phyloP scores from a whole-genome alignment of 2,797 vertebrate species.

The Parotocinclus haroldoi region DNA sequence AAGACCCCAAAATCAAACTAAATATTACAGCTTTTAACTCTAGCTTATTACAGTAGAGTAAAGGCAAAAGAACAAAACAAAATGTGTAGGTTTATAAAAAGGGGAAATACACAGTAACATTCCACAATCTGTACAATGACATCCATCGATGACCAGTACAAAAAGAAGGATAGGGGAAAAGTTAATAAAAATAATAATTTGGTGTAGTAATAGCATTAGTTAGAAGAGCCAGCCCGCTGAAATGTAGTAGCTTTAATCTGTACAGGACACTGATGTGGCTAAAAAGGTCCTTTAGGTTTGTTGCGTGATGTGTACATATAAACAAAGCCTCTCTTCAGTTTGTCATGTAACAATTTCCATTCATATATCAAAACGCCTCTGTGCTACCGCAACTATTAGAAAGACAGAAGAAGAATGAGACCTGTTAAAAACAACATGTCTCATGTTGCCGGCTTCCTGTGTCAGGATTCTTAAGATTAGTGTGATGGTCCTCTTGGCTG shows the following conservation, averaged over 20 bases:
- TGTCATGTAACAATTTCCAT: constrained; percentile 57
- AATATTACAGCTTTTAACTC: constrained; percentile 45
- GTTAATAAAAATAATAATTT: constrained; percentile 57
- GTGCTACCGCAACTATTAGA: constrained; percentile 59
- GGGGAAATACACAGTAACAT: constrained; percentile 74
- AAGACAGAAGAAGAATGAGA: constrained; percentile 45
- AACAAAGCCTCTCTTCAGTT: constrained; percentile 62
- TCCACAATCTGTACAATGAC: constrained; percentile 85
- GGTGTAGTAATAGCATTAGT: constrained; percentile 70
- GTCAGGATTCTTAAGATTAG: constrained; percentile 51
- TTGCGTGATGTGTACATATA: constrained; percentile 64
- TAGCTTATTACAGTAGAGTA: constrained; percentile 25
- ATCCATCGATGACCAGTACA: constrained; percentile 78
- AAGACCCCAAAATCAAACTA: constrained; percentile 25
- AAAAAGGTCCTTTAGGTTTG: constrained; percentile 58
- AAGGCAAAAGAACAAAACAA: constrained; percentile 65
- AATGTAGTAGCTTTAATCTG: constrained; percentile 63
- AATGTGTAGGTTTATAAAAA: constrained; percentile 66
- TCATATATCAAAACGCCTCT: constrained; percentile 70
- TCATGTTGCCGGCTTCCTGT: constrained; percentile 2
- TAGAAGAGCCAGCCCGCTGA: constrained; percentile 65
- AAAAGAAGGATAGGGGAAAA: constrained; percentile 55
- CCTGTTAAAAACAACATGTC: constrained; percentile 52
- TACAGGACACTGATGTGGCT: constrained; percentile 60
- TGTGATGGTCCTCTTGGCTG: constrained; percentile 53